Conservation (phyloP, 2,888 invertebrate species). For the Pardosa pseudoannulata region DNA sequence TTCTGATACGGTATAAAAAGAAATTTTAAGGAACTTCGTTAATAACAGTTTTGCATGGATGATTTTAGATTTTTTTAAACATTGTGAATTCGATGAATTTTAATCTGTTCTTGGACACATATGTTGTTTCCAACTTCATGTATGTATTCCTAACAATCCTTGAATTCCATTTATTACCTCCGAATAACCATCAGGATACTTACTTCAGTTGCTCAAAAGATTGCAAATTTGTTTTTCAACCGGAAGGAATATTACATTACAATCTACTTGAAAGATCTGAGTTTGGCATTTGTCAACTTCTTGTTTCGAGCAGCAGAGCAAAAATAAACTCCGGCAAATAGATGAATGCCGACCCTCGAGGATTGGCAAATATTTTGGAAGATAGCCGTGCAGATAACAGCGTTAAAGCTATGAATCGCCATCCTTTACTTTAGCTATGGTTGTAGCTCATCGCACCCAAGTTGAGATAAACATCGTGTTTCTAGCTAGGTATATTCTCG, state of each 20-base stretch:
- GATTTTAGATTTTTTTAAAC: too few relatives aligned
- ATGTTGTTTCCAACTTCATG: too few relatives aligned
- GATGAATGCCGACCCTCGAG: constrained; percentile 53
- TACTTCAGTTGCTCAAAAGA: background rate
- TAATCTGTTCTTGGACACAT: too few relatives aligned
- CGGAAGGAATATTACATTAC: constrained; percentile 47
- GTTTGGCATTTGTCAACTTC: constrained; percentile 66
- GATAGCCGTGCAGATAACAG: constrained; percentile 57
- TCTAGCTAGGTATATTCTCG: constrained; percentile 43
- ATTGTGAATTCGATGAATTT: too few relatives aligned
- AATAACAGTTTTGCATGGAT: too few relatives aligned
- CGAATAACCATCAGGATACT: constrained; percentile 10
- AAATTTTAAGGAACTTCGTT: too few relatives aligned
- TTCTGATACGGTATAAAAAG: too few relatives aligned
- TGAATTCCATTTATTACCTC: background rate
- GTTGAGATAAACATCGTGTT: constrained; percentile 57
- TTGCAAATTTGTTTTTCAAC: constrained; percentile 7
- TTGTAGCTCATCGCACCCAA: constrained; percentile 33
- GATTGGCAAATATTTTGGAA: constrained; percentile 62
- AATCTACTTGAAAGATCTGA: constrained; percentile 37
- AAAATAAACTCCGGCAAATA: constrained; percentile 47
- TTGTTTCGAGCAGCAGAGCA: constrained; percentile 42
- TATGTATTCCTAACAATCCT: too few relatives aligned
- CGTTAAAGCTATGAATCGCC: constrained; percentile 35
- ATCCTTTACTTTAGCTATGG: constrained; percentile 33